Evolutionary conservation across 2,113 vertebrate genomes (phyloP).

Genomic region (Xiphorhynchus elegans): DNA sequence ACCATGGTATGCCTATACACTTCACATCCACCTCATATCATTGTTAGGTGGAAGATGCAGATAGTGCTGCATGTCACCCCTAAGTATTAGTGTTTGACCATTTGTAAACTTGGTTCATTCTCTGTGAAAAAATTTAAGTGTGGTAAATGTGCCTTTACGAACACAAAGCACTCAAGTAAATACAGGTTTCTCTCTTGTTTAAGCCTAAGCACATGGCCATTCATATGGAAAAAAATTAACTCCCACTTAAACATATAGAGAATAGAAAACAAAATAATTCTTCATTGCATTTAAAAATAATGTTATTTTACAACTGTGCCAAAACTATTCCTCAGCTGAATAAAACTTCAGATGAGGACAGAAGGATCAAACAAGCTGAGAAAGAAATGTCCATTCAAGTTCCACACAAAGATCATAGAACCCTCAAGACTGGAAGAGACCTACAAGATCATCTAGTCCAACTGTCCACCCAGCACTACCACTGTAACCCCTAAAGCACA

Average conservation of each 20-base stretch:
- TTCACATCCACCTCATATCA: neutral
- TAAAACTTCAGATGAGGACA: neutral
- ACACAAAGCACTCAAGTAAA: neutral
- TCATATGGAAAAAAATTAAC: neutral
- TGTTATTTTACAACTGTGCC: neutral
- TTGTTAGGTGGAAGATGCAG: neutral
- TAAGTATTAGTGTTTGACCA: neutral
- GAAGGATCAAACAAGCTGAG: neutral
- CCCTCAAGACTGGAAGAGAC: rapidly evolving
- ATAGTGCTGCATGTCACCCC: neutral
- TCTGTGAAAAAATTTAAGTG: neutral
- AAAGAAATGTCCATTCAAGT: neutral
- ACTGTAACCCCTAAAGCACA: neutral
- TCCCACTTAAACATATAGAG: neutral
- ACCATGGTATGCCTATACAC: neutral
- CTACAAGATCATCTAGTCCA: neutral
- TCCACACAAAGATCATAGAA: neutral
- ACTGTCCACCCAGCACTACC: neutral
- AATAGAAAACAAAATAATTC: neutral
- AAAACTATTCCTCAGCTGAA: neutral
- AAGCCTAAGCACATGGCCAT: neutral
- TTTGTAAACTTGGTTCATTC: neutral
- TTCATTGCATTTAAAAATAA: neutral
- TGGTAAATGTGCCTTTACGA: neutral
- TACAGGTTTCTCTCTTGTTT: neutral